A percentile compares a stretch with the other conserved stretches of the same genome.
Evolutionary conservation across 2,113 vertebrate species (phyloP).

Genomic region (Myiagra hebetior): DNA sequence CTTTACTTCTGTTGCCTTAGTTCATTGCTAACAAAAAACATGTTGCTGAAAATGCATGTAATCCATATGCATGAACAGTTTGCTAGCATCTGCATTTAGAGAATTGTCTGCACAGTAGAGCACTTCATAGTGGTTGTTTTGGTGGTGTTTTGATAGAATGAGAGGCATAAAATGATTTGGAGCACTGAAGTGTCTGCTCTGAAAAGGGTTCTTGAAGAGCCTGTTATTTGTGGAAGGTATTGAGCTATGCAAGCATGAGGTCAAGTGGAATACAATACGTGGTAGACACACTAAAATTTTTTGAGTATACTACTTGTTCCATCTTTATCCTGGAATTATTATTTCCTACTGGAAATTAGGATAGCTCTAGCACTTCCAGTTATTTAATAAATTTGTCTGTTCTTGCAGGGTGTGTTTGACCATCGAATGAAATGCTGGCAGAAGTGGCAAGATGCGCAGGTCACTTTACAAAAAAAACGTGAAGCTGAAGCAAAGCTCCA

Average conservation of each 20-base stretch:
- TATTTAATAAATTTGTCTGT: not conserved
- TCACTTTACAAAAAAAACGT: slow-evolving; percentile 93
- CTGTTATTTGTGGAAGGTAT: not conserved
- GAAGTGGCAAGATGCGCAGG: slow-evolving; percentile 95
- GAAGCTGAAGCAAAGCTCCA: slow-evolving; percentile 96
- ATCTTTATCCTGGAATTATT: not conserved
- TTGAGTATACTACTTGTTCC: not conserved
- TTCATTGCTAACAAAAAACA: not conserved
- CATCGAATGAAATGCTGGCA: slow-evolving; percentile 97
- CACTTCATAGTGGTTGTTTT: not conserved
- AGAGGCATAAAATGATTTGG: not conserved
- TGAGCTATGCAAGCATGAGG: not conserved
- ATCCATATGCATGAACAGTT: not conserved
- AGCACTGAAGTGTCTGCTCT: not conserved
- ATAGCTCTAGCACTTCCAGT: not conserved
- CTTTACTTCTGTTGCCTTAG: not conserved
- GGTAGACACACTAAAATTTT: not conserved
- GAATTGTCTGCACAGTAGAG: not conserved
- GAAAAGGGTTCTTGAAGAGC: not conserved
- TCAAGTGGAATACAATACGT: not conserved
- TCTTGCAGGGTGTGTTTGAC: slow-evolving; percentile 87
- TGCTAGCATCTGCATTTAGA: not conserved
- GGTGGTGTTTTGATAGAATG: not conserved
- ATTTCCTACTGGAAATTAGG: not conserved
- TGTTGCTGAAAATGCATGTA: not conserved